Evolutionary conservation across 2,888 invertebrate species (phyloP).

Genomic region (Sarcophaga variegata): DNA sequence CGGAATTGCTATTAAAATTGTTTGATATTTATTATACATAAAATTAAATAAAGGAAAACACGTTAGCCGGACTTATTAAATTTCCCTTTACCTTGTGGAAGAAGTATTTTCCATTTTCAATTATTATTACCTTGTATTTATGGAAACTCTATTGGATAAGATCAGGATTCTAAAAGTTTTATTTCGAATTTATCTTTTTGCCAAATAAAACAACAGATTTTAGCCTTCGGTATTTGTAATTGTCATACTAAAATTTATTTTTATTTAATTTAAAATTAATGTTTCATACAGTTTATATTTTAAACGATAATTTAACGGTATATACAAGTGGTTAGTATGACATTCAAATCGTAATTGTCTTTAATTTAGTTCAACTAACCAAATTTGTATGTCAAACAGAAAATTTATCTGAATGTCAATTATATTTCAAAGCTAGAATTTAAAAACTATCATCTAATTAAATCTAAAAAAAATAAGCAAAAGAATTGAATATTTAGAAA

Average conservation of each 20-base stretch:
- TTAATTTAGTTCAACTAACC: background rate
- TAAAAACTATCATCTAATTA: slow-evolving; percentile 30
- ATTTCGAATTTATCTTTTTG: background rate
- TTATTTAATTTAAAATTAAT: slow-evolving; percentile 24
- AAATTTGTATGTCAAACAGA: background rate
- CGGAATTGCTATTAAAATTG: no score
- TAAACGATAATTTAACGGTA: background rate
- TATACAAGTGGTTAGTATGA: background rate
- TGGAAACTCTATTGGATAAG: background rate
- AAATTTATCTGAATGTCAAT: slow-evolving; percentile 1
- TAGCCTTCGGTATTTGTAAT: slow-evolving; percentile 32
- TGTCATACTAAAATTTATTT: slow-evolving; percentile 35
- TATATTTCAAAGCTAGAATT: background rate
- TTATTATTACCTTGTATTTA: background rate
- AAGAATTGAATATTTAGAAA: background rate
- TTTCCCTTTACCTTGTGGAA: background rate
- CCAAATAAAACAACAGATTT: slow-evolving; percentile 16
- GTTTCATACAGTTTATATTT: slow-evolving; percentile 18
- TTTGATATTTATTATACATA: no score
- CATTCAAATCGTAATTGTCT: background rate
- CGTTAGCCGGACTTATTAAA: background rate
- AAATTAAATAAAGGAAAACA: no score
- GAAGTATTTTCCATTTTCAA: background rate
- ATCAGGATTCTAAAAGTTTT: background rate
- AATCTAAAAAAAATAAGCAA: slow-evolving; percentile 17